Conservation (phyloP, 2,113 vertebrate genomes). For the Muscicapa adusta region DNA sequence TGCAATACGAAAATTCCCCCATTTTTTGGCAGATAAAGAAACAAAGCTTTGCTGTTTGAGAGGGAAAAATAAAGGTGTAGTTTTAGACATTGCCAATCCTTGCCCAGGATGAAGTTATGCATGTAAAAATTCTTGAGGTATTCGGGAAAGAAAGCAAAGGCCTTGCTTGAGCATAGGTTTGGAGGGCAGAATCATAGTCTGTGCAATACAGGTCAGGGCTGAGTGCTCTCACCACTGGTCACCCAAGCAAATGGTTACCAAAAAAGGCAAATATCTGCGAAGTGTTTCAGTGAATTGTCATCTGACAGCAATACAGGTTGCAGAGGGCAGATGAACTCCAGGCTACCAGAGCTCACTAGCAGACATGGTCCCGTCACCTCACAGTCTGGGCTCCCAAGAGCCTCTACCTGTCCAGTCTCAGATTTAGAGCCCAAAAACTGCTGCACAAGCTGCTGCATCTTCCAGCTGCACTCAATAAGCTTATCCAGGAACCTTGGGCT, state of each 20-base stretch:
- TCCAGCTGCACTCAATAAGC: fast-evolving
- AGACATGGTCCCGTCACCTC: fast-evolving
- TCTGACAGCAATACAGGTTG: not conserved
- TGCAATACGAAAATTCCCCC: not conserved
- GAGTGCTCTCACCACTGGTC: not conserved
- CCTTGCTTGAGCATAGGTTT: not conserved
- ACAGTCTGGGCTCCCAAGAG: not conserved
- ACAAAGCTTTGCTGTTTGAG: not conserved
- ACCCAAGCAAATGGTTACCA: not conserved
- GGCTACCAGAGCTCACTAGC: not conserved
- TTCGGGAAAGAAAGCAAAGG: not conserved
- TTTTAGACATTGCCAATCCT: not conserved
- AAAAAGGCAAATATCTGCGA: not conserved
- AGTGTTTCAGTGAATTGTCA: not conserved
- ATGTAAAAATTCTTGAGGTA: not conserved
- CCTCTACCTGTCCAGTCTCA: not conserved
- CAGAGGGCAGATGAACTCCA: not conserved
- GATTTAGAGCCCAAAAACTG: not conserved
- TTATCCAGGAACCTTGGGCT: not conserved
- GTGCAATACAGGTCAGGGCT: not conserved
- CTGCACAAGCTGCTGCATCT: not conserved
- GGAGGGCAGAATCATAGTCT: not conserved
- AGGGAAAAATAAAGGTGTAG: fast-evolving
- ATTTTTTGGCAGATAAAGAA: not conserved
- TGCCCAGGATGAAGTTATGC: not conserved